Percentiles rank a stretch among this genome's conserved stretches.
These are phyloP conservation scores for Telmatherina bonti DNA, from an alignment of 2,797 vertebrate species.

Conservation along the genomic window DNA sequence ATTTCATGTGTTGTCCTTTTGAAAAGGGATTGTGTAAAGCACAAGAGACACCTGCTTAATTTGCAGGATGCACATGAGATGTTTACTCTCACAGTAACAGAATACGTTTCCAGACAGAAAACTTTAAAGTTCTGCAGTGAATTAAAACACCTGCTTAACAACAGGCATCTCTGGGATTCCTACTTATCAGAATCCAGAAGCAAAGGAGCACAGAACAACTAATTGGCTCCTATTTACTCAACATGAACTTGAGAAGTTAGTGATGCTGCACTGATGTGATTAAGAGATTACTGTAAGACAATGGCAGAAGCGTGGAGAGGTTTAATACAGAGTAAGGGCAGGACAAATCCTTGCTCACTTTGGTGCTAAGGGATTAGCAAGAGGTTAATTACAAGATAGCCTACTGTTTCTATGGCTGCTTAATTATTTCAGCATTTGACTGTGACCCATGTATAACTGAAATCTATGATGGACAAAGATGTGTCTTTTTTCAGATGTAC, in stretches of 20 bases:
- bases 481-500: background rate
- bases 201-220: conserved; percentile 29
- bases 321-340: conserved; percentile 52
- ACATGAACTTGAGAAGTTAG: conserved; percentile 61
- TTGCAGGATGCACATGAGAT: too few species aligned
- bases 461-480: background rate
- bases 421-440: conserved; percentile 8
- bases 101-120: conserved; percentile 19
- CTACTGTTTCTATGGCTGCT: conserved; percentile 38
- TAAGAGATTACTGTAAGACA: conserved; percentile 77
- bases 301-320: conserved; percentile 51
- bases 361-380: conserved; percentile 69
- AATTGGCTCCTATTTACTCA: conserved; percentile 67
- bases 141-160: conserved; percentile 20
- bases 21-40: background rate
- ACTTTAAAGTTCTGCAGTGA: background rate
- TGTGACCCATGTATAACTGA: background rate
- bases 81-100: conserved; percentile 15
- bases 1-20: conserved; percentile 9
- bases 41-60: background rate
- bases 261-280: conserved; percentile 81
- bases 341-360: conserved; percentile 72
- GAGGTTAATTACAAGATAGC: conserved; percentile 65
- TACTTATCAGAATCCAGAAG: conserved; percentile 5
- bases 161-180: conserved; percentile 17